These are phyloP conservation scores for Hycleus cichorii DNA, from an alignment of 1,140 invertebrate genomes.

Conservation along the genomic window DNA sequence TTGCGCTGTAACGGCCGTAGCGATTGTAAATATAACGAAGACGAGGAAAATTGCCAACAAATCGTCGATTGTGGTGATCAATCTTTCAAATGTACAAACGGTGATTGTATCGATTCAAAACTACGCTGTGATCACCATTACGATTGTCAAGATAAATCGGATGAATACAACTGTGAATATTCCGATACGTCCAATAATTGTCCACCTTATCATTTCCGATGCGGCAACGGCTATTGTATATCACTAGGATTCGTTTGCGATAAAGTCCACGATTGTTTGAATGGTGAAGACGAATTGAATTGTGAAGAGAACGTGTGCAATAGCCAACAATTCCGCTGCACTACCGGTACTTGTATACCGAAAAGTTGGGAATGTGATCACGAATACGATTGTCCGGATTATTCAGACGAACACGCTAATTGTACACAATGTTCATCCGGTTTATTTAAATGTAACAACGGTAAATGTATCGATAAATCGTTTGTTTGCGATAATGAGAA, in stretches of 20 bases:
- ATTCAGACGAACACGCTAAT: constrained; percentile 58
- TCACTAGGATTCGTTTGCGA: constrained; percentile 60
- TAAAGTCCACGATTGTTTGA: constrained; percentile 64
- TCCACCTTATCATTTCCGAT: constrained; percentile 43
- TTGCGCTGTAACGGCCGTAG: constrained; percentile 62
- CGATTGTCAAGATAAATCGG: constrained; percentile 69
- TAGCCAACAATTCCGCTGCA: constrained; percentile 43
- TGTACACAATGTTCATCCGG: constrained; percentile 41
- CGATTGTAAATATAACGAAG: constrained; percentile 61
- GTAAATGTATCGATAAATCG: constrained; percentile 42
- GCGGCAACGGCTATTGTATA: constrained; percentile 56
- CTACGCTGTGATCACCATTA: constrained; percentile 62
- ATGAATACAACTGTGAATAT: constrained; percentile 58
- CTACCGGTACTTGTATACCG: constrained; percentile 60
- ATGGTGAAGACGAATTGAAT: constrained; percentile 62
- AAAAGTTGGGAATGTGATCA: constrained; percentile 67
- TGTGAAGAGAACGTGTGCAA: constrained; percentile 28
- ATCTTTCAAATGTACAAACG: constrained; percentile 52
- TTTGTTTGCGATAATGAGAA: constrained; percentile 45
- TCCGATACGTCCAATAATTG: constrained; percentile 25
- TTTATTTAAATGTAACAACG: constrained; percentile 26
- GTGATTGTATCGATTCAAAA: constrained; percentile 42
- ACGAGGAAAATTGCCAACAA: constrained; percentile 55
- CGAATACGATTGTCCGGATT: constrained; percentile 59
- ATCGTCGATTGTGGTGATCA: constrained; percentile 31